These are phyloP conservation scores for Gallinago paraguaiae DNA, from an alignment of 2,113 vertebrate genomes.

Conservation along the genomic window DNA sequence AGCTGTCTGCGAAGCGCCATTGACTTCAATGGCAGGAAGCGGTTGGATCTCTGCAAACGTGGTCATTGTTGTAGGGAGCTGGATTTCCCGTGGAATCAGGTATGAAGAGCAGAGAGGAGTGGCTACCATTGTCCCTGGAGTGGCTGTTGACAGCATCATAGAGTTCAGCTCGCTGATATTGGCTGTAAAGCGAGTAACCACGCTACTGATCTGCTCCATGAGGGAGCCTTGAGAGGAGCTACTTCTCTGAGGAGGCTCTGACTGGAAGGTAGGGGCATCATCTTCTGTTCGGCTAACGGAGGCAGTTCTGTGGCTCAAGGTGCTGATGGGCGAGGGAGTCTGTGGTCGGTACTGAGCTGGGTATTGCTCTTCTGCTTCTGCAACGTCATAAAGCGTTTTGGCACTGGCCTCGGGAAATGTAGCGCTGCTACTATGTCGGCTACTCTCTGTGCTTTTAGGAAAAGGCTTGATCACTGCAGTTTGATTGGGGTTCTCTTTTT, in stretches of 20 bases:
- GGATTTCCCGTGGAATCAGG: conserved; percentile 88
- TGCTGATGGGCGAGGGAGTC: conserved; percentile 92
- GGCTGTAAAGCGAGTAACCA: conserved; percentile 96
- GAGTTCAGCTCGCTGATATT: conserved; percentile 96
- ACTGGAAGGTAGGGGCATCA: conserved; percentile 78
- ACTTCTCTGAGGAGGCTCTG: conserved; percentile 80
- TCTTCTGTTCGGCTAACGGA: conserved; percentile 81
- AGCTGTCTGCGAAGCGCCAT: conserved; percentile 71
- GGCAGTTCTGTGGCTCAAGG: conserved; percentile 85
- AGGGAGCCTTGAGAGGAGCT: conserved; percentile 86
- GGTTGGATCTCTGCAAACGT: conserved; percentile 94
- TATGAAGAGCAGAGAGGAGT: conserved; percentile 82
- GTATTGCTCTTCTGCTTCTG: conserved; percentile 86
- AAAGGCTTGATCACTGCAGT: conserved; percentile 98
- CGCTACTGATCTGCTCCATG: conserved; percentile 98
- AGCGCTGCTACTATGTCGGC: conserved; percentile 71
- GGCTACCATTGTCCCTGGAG: conserved; percentile 67
- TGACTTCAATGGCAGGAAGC: conserved; percentile 86
- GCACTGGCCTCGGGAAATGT: conserved; percentile 77
- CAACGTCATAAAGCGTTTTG: conserved; percentile 87
- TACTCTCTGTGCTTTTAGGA: conserved; percentile 88
- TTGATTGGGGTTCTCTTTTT: conserved; percentile 93
- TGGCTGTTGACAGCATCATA: conserved; percentile 88
- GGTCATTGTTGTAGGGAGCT: conserved; percentile 89
- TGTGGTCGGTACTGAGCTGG: conserved; percentile 82